phyloP scores from a whole-genome alignment of 2,888 invertebrate species.

The Thumatha senex region DNA sequence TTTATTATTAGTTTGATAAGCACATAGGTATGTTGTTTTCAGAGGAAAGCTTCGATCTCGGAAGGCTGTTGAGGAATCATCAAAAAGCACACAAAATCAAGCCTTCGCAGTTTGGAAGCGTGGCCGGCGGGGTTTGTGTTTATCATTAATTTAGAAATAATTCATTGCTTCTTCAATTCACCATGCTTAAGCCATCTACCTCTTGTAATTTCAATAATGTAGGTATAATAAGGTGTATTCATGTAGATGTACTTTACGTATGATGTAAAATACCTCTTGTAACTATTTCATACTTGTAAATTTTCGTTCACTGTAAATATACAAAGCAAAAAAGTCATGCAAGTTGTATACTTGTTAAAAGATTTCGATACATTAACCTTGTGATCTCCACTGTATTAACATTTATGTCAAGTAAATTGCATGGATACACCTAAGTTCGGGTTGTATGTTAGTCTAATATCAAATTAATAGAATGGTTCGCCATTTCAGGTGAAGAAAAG shows the following conservation, averaged over 20 bases:
- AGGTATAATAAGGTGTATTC: conserved; percentile 23
- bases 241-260: conserved; percentile 14
- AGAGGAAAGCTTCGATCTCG: conserved; percentile 67
- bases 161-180: conserved; percentile 16
- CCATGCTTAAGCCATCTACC: conserved; percentile 42
- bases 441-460: neutral
- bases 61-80: conserved; percentile 56
- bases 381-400: no score
- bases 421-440: conserved; percentile 14
- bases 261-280: conserved; percentile 1
- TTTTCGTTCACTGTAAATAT: neutral
- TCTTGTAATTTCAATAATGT: conserved; percentile 12
- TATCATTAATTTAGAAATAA: conserved; percentile 23
- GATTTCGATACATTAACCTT: no score
- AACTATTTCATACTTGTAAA: neutral
- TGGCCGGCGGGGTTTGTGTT: conserved; percentile 64
- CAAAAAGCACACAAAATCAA: conserved; percentile 65
- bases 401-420: conserved; percentile 3
- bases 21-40: conserved; percentile 24
- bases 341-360: neutral
- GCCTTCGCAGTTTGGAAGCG: conserved; percentile 62
- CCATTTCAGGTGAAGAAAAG: conserved; percentile 62
- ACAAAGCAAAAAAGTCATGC: no score
- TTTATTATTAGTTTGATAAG: no score
- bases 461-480: conserved; percentile 16